Evolutionary conservation across 35 echinoderm and acorn worm species (phyloP), one percentile per base, ranked within the genome.

Genomic region (Apostichopus californicus): DNA sequence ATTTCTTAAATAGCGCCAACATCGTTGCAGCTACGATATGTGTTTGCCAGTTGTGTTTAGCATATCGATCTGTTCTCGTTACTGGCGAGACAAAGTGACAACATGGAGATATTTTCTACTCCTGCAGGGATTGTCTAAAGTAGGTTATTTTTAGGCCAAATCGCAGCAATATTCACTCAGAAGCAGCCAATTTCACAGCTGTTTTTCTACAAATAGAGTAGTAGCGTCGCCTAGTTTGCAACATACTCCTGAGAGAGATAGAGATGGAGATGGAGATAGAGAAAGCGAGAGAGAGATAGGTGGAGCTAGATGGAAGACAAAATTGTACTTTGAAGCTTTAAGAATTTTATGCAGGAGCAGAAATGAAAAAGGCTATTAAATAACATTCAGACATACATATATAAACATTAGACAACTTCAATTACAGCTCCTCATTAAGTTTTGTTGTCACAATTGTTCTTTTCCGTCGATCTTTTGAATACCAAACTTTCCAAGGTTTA

Each of bases 121-220:
- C 71, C 71, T 75, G 71, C 71, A 75, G 71, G 71, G 81, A 85
- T 52, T n/a, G 81, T 59, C 55, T 85, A 58, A 56, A 59, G 81
- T 59, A 85, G 81, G 81, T 58, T 85, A 85, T 85, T 85, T 85
- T 85, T 75, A 75, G 71, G 71, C 71, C 71, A 75, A 75, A 75
- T 75, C 20, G 71, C 71, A 75, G 71, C 71, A 75, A 75, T 75
- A 75, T 75, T 75, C 71, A 75, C 71, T 75, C 71, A n/a, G 71
- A 75, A 18, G 71, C 71, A 75, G 71, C 71, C 71, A 75, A 75
- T 75, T 75, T 75, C 71, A n/a, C 71, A 75, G 71, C 71, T 75
- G 71, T 75, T 75, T 75, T 75, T 75, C n/a, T 75, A 75, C 71
- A 75, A 75, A 75, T 75, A 75, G 71, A 75, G n/a, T 7, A 7